Base-by-base conservation (phyloP, 2,113 vertebrate species). In the Nycticryphes semicollaris region DNA sequence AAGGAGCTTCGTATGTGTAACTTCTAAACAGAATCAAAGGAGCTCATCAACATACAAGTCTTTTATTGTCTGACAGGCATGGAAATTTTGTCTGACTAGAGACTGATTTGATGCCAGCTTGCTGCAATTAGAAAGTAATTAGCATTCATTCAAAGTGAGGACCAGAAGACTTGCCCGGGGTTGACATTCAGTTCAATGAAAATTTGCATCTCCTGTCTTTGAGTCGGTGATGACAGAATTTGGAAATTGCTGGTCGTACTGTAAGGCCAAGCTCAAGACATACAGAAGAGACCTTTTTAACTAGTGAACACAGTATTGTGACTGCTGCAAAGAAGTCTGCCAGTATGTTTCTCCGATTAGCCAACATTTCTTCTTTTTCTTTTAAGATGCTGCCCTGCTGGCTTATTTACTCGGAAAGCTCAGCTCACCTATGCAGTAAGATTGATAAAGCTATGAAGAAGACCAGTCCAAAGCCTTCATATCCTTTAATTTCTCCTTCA, bases 41-140 rank as follows among this genome's bases (percentile, higher is more conserved):
- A 68, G 19, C 30, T 94, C 66, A 75, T 90, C 75, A 78, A 72
- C 60, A 64, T 67, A 80, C 24, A 86, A 78, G 60, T 37, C 75
- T 90, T 83, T 74, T 63, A 63, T 77, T 81, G 6, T 90, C 68
- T 92, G 77, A 94, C 68, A 89, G 43, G 72, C 79, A 90, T 31
- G 24, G 43, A 90, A 92, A 51, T 88, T 93, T 93, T 56, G 37
- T 23, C 84, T 92, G 43, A 89, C 39, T 59, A 84, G 83, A 95
- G 93, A 92, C 17, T 92, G 85, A 96, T 95, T 90, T 90, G 83
- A 74, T 90, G 82, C 64, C 88, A 96, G 51, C 39, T 94, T 88
- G 64, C 68, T 84, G 83, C 88, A 94, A 93, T 96, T 96, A 94
- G 39, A 54, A 90, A 95, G 72, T 28, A 91, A 92, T 96, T 96